Conservation (phyloP, 2,888 invertebrate species). For the Meteorus colon region DNA sequence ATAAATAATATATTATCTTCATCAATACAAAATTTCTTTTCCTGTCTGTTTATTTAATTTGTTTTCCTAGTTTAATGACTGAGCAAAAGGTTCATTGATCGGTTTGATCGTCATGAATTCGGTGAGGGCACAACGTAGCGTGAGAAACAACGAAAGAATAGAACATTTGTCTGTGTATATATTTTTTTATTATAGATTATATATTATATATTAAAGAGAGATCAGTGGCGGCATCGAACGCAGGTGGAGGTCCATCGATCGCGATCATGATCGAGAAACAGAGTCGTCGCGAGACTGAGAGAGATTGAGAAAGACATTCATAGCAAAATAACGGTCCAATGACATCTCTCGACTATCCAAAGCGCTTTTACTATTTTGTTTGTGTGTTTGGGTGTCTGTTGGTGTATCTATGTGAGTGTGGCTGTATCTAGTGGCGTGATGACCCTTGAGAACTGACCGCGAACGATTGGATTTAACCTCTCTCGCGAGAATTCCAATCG, state of each 20-base stretch:
- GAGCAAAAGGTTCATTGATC: slow-evolving; percentile 2
- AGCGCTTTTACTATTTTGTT: background rate
- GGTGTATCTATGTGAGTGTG: too few species aligned
- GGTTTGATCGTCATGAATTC: background rate
- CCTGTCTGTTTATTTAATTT: background rate
- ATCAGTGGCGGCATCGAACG: background rate
- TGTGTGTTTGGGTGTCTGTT: too few species aligned
- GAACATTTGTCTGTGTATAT: background rate
- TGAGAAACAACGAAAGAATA: background rate
- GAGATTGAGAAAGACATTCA: background rate
- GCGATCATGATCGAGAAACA: slow-evolving; percentile 11
- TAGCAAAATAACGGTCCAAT: slow-evolving; percentile 15
- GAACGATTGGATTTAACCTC: slow-evolving; percentile 9
- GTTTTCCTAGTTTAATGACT: background rate
- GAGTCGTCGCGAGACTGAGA: slow-evolving; percentile 5
- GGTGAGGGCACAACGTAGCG: background rate
- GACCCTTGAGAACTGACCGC: slow-evolving; percentile 10
- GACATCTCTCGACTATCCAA: slow-evolving; percentile 10
- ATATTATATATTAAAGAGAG: background rate
- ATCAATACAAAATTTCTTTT: background rate
- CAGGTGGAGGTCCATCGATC: slow-evolving; percentile 16
- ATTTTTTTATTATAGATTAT: background rate
- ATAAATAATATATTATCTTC: background rate
- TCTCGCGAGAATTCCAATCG: slow-evolving; percentile 13
- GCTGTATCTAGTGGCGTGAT: background rate